These are phyloP conservation scores for Cosmia trapezina DNA, from an alignment of 2,888 invertebrate genomes.

Conservation along the genomic window DNA sequence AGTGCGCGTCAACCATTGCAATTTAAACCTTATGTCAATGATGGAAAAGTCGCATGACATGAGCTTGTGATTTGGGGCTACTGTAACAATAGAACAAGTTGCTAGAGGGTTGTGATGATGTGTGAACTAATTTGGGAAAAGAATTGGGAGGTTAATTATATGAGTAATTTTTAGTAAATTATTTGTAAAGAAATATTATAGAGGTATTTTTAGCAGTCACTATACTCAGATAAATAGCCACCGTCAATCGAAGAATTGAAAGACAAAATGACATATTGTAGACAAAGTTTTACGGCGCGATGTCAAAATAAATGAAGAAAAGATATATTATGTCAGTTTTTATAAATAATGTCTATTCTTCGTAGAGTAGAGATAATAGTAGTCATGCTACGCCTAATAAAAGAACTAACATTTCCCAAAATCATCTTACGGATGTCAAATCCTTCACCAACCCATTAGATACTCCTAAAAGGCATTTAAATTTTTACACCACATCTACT, in stretches of 20 bases:
- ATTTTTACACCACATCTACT: slow-evolving; percentile 72
- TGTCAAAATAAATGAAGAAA: not conserved
- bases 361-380: not conserved
- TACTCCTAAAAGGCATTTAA: slow-evolving; percentile 66
- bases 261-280: not conserved
- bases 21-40: slow-evolving; percentile 6
- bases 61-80: not conserved
- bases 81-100: slow-evolving; percentile 52
- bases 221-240: not conserved
- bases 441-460: slow-evolving; percentile 36
- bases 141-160: slow-evolving; percentile 9
- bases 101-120: slow-evolving; percentile 41
- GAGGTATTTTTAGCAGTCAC: not conserved
- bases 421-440: slow-evolving; percentile 19
- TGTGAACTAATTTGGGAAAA: slow-evolving; percentile 29
- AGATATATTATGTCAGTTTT: not conserved
- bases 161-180: not conserved
- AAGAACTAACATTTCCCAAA: not conserved
- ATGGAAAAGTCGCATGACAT: not conserved
- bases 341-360: not conserved
- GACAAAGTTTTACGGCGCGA: not conserved
- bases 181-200: not conserved
- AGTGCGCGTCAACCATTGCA: not conserved
- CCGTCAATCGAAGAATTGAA: not conserved
- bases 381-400: not conserved